Evolutionary conservation across 2,888 invertebrate genomes (phyloP), one percentile per base, ranked within the genome.

Genomic region (Drosophila infuscata): DNA sequence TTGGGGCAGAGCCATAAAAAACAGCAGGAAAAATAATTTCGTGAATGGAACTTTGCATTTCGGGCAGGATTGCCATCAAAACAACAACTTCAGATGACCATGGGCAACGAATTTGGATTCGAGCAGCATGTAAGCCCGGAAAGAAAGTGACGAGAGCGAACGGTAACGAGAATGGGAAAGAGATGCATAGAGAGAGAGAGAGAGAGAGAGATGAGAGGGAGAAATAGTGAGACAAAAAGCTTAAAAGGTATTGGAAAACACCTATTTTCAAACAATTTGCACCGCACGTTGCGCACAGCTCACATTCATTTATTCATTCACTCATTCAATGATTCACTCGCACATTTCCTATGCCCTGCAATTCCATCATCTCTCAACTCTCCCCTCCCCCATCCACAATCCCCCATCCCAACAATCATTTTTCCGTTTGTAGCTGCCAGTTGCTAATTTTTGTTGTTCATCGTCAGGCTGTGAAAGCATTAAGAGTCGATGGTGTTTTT

Each of bases 391-490:
- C 20, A 25, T 25, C 1, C 20, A 25, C 20, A 25, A 25, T 25
- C 20, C 8, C 3, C 5, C 25, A 43, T 12, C 15, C 9, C 4
- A n/a, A 8, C 15, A 46, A 15, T 8, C 20, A 38, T 54, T 43
- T 51, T 56, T 76, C 41, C 70, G 54, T 43, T 68, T 58, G 59
- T n/a, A 51, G 29, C 54, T 35, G 12, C 20, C 53, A 53, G 29
- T 62, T 68, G 85, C 88, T 82, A 88, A 82, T 82, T 82, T 82
- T 79, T 73, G 70, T 52, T 86, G 70, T 73, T 66, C 60, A 66
- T 63, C 52, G 53, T 64, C 70, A 8, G 25, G 8, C 48, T 48
- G 29, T 41, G 11, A 41, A 41, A 41, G n/a, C 41, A 41, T 41
- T 41, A 41, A n/a, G 46, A 46, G 46, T 46, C 46, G 46, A 46